These are phyloP conservation scores for Rhinolophus sinicus DNA, from an alignment of 2,113 vertebrate genomes.

Conservation along the genomic window DNA sequence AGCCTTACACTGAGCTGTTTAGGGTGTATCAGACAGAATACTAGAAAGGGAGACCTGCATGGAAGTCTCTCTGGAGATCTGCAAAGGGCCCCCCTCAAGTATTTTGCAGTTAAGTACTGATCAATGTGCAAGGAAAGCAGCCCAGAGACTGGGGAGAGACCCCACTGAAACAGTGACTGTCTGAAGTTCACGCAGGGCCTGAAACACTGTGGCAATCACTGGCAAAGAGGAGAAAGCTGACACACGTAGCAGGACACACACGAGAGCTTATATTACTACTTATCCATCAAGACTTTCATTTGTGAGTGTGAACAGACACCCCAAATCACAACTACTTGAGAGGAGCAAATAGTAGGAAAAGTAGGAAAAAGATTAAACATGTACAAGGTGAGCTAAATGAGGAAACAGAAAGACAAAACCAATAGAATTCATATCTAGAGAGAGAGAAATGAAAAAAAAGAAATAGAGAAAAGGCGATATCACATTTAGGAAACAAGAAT, in stretches of 20 bases:
- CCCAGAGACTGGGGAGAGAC: not conserved
- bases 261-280: no score
- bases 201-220: not conserved
- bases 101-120: not conserved
- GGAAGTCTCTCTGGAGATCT: not conserved
- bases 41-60: not conserved
- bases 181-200: not conserved
- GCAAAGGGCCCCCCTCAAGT: fast-evolving
- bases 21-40: not conserved
- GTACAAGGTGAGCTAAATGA: not conserved
- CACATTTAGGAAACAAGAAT: not conserved
- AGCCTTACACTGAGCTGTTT: not conserved
- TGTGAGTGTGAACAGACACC: not conserved
- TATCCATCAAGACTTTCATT: not conserved
- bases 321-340: not conserved
- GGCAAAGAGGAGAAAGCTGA: not conserved
- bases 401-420: not conserved
- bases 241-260: fast-evolving
- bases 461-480: not conserved
- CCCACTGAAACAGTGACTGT: not conserved
- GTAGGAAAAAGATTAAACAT: not conserved
- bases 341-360: not conserved
- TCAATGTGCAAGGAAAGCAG: not conserved
- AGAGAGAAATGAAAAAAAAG: not conserved
- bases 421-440: not conserved